phyloP scores from a whole-genome alignment of 1,140 invertebrate genomes.

The Drosophila ohnishii region DNA sequence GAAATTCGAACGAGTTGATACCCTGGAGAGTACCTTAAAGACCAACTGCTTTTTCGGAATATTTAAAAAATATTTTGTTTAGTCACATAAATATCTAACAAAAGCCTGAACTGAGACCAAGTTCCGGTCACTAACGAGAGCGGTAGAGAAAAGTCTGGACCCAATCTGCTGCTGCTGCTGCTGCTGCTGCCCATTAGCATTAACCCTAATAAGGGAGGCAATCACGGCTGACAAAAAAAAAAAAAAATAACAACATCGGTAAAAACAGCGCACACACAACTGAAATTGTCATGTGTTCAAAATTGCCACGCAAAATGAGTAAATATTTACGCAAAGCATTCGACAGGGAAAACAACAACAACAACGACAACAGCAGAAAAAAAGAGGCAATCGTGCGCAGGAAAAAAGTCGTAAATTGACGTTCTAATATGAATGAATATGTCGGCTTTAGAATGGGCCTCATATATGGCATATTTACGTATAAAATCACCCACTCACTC shows the following conservation, averaged over 20 bases:
- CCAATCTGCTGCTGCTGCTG: not conserved
- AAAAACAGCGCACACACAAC: slow-evolving; percentile 12
- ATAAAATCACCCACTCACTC: slow-evolving; percentile 9
- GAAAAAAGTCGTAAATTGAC: slow-evolving; percentile 52
- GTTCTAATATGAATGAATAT: slow-evolving; percentile 59
- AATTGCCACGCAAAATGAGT: slow-evolving; percentile 75
- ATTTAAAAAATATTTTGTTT: not conserved
- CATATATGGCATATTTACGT: slow-evolving; percentile 9
- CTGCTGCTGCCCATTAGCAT: slow-evolving; percentile 40
- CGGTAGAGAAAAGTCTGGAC: not conserved
- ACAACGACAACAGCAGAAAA: not conserved
- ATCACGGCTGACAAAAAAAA: slow-evolving; percentile 34
- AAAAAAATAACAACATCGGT: not conserved
- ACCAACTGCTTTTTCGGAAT: too few relatives aligned
- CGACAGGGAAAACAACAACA: slow-evolving; percentile 32
- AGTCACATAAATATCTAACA: not conserved
- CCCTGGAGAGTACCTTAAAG: not conserved
- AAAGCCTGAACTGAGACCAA: not conserved
- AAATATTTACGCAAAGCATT: slow-evolving; percentile 70
- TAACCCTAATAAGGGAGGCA: slow-evolving; percentile 50
- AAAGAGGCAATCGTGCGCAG: slow-evolving; percentile 16
- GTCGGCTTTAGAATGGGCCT: slow-evolving; percentile 1
- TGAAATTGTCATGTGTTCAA: slow-evolving; percentile 73
- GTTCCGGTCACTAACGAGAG: slow-evolving; percentile 11
- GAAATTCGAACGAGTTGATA: not conserved